These are phyloP conservation scores for Bursaphelenchus okinawaensis DNA, from an alignment of 2,888 invertebrate species.

Conservation along the genomic window DNA sequence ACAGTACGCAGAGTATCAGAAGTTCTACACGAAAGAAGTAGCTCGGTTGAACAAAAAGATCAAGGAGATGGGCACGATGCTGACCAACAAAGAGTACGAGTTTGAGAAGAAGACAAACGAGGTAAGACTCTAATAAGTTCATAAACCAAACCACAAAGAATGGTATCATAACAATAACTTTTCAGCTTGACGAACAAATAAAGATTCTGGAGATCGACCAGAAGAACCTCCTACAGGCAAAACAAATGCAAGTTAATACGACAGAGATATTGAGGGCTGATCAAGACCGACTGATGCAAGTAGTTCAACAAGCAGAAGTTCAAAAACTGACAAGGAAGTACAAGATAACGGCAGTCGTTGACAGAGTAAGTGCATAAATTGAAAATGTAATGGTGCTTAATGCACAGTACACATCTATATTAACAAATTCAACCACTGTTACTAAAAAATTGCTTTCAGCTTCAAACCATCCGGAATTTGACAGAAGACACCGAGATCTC, in stretches of 20 bases:
- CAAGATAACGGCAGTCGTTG: constrained; percentile 53
- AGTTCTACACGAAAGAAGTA: constrained; percentile 51
- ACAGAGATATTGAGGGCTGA: constrained; percentile 46
- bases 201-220: constrained; percentile 55
- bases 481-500: constrained; percentile 13
- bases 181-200: constrained; percentile 49
- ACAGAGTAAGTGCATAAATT: constrained; percentile 34
- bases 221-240: constrained; percentile 44
- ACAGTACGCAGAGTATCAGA: constrained; percentile 54
- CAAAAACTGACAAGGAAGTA: constrained; percentile 57
- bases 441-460: constrained; percentile 7
- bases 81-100: constrained; percentile 8
- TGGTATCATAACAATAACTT: neutral
- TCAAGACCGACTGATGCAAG: constrained; percentile 49
- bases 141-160: neutral
- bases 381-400: too few relatives aligned
- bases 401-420: too few relatives aligned
- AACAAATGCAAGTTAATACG: constrained; percentile 32
- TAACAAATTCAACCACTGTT: too few relatives aligned
- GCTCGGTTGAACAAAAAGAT: constrained; percentile 45
- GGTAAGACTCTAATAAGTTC: neutral
- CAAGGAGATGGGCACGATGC: constrained; percentile 25
- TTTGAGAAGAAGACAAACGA: constrained; percentile 2
- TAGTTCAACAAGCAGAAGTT: constrained; percentile 52
- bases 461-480: constrained; percentile 18